These are phyloP conservation scores for Pissodes strobi DNA, from an alignment of 1,140 invertebrate genomes.

Conservation along the genomic window DNA sequence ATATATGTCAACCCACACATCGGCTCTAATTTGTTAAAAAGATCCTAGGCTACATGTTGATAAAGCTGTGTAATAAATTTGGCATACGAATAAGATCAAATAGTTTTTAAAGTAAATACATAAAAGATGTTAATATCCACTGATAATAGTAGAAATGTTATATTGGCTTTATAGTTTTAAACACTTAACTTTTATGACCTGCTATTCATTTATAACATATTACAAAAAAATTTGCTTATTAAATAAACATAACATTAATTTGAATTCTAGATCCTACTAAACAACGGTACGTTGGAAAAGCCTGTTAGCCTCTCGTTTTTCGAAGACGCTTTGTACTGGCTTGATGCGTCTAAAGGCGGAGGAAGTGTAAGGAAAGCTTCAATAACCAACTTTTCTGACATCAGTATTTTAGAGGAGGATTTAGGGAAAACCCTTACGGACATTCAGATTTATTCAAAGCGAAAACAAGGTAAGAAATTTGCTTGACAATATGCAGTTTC, in stretches of 20 bases:
- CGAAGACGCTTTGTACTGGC: constrained; percentile 83
- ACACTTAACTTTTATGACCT: neutral
- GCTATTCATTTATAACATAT: neutral
- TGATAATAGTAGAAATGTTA: neutral
- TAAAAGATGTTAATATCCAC: neutral
- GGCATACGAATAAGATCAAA: no score
- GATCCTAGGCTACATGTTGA: no score
- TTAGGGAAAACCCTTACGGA: constrained; percentile 74
- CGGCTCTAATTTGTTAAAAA: no score
- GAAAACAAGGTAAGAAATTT: constrained; percentile 57
- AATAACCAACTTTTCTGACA: constrained; percentile 62
- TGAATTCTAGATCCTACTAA: constrained; percentile 61
- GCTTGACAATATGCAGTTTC: no score
- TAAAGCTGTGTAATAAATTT: no score
- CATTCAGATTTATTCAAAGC: constrained; percentile 65
- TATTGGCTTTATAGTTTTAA: neutral
- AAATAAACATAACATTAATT: no score
- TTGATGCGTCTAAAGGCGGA: constrained; percentile 66
- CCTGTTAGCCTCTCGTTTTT: constrained; percentile 77
- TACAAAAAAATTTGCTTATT: constrained; percentile 45
- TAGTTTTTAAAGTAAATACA: no score
- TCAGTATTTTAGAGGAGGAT: constrained; percentile 61
- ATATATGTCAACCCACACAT: no score
- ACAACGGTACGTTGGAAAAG: constrained; percentile 70
- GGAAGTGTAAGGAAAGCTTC: constrained; percentile 71